Evolutionary conservation across 2,888 invertebrate species (phyloP).

Genomic region (Diplazon laetatorius): DNA sequence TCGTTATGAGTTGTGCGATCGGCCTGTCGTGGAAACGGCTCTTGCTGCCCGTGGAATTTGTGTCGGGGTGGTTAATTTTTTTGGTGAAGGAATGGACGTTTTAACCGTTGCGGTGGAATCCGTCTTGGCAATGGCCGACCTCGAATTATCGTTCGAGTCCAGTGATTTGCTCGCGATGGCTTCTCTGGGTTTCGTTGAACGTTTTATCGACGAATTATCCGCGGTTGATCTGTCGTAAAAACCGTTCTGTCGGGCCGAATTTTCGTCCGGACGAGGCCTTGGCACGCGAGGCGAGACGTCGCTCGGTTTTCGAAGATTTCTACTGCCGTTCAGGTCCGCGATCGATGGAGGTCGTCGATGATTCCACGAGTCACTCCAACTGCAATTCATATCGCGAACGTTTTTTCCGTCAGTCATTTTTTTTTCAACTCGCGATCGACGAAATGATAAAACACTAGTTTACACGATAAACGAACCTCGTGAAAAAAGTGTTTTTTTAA

Average conservation of each 20-base stretch:
- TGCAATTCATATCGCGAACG: conserved; percentile 71
- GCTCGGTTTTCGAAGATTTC: conserved; percentile 69
- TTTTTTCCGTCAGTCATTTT: conserved; percentile 26
- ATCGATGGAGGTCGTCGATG: conserved; percentile 73
- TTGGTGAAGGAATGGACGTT: conserved; percentile 71
- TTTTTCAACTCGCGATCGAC: neutral
- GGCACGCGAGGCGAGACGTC: conserved; percentile 70
- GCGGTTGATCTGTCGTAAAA: conserved; percentile 58
- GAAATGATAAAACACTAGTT: no score
- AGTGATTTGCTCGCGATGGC: conserved; percentile 54
- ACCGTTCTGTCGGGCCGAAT: conserved; percentile 58
- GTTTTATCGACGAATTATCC: conserved; percentile 58
- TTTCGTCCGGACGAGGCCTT: conserved; percentile 71
- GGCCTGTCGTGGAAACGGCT: conserved; percentile 75
- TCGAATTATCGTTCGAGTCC: conserved; percentile 58
- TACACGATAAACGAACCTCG: no score
- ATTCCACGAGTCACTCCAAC: conserved; percentile 80
- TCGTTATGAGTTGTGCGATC: conserved; percentile 76
- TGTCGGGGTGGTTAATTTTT: conserved; percentile 71
- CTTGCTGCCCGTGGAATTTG: conserved; percentile 76
- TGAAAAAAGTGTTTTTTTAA: conserved; percentile 3
- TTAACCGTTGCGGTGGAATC: conserved; percentile 64
- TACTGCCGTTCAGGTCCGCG: conserved; percentile 70
- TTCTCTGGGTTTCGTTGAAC: conserved; percentile 61
- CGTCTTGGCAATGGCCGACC: conserved; percentile 55